Conservation (phyloP, 2,797 vertebrate genomes). For the Sebastiscus tertius region DNA sequence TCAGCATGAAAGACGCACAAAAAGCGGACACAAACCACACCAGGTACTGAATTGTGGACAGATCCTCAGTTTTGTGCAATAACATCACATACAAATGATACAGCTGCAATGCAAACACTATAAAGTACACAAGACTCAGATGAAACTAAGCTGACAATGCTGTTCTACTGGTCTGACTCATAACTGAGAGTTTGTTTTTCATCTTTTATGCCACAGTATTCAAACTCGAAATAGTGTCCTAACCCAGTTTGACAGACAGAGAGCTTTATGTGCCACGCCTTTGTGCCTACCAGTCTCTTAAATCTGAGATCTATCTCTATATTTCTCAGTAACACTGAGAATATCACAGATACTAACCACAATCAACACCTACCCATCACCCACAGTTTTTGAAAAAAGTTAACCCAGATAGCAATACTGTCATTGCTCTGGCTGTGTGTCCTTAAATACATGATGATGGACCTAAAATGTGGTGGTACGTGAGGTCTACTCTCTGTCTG, state of each 20-base stretch:
- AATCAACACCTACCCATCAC: not conserved
- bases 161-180: not conserved
- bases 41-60: conserved; percentile 7
- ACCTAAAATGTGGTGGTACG: conserved; percentile 5
- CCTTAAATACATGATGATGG: not conserved
- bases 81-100: conserved; percentile 4
- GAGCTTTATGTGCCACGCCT: not conserved
- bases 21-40: conserved; percentile 11
- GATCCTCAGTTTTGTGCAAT: conserved; percentile 14
- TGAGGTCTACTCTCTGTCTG: not conserved
- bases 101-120: conserved; percentile 6
- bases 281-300: not conserved
- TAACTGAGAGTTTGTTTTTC: not conserved
- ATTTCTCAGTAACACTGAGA: not conserved
- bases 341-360: not conserved
- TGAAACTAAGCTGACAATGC: not conserved
- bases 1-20: conserved; percentile 15
- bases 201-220: not conserved
- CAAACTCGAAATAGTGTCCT: not conserved
- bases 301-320: not conserved
- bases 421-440: not conserved
- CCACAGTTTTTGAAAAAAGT: not conserved
- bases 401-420: not conserved
- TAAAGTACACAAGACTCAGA: not conserved
- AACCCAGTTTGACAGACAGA: not conserved